Percentiles rank a stretch among this genome's conserved stretches.
phyloP scores from a whole-genome alignment of 2,888 invertebrate species.

The Euproctis similis region DNA sequence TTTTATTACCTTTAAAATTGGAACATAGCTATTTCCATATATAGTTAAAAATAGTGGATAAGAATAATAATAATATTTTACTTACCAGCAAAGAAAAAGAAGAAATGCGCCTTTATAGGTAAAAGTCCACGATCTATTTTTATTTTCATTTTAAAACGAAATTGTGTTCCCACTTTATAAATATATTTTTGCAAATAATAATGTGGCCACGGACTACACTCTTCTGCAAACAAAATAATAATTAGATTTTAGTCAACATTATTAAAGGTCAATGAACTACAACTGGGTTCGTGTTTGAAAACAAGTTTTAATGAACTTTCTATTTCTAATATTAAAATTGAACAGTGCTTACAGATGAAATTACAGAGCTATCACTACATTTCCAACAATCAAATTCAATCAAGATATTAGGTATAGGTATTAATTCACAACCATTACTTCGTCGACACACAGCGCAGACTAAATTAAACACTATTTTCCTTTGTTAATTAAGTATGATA shows the following conservation, averaged over 20 bases:
- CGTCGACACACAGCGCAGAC: too few species aligned
- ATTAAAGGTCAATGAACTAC: too few species aligned
- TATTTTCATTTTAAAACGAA: conserved; percentile 66
- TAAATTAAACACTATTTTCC: too few species aligned
- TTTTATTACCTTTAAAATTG: too few species aligned
- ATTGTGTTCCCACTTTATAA: too few species aligned
- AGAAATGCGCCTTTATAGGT: conserved; percentile 90
- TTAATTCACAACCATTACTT: too few species aligned
- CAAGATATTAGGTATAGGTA: too few species aligned
- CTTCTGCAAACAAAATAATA: not conserved
- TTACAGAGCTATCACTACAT: not conserved
- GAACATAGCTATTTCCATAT: too few species aligned
- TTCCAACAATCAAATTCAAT: not conserved
- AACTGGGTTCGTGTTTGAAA: not conserved
- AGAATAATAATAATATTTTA: too few species aligned
- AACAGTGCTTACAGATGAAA: not conserved
- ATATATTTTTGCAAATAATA: too few species aligned
- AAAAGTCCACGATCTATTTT: conserved; percentile 81
- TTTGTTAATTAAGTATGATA: too few species aligned
- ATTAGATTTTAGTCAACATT: not conserved
- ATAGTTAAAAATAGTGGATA: too few species aligned
- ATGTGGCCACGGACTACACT: not conserved
- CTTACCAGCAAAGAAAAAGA: conserved; percentile 92
- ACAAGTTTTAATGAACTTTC: conserved; percentile 5
- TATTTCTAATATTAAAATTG: not conserved